Base-by-base conservation (phyloP, 2,888 invertebrate genomes). In the Clusia tigrina region DNA sequence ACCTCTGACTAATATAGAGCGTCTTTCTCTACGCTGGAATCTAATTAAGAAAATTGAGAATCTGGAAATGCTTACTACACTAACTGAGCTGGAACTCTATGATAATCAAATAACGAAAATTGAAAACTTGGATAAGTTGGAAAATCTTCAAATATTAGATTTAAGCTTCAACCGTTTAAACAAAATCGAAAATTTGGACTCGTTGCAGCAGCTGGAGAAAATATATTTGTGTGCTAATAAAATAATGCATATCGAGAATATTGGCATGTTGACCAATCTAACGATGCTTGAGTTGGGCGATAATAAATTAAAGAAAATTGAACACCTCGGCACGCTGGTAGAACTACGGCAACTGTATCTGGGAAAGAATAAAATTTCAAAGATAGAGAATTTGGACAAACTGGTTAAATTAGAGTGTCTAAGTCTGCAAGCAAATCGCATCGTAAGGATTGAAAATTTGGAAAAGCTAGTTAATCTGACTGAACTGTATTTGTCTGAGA, bases 51-150 rank as follows among this genome's bases (percentile, higher is more conserved):
- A 92, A 81, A 96, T 99, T 71, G 96, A 97, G 81, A 96, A 96
- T 76, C 82, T 98, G 25, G 83, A 88, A 55, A 90, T 89, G 1
- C 84, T 98, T 20, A 87, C 86, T 1, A 92, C 91, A 0, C 86
- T 99, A 12, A 87, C 88, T 18, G 96, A 98, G 78, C 84, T 99
- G 54, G 98, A 99, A 78, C 85, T 99, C 2, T 97, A 98, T 83
- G 99, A 99, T 83, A 99, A 99, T 85, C 97, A 98, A 85, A 91
- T 99, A 57, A 90, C 90, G 1, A 88, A 89, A 70, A 94, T 99
- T 71, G 96, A 96, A 83, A 96, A 96, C 81, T 86, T 99, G 62
- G 92, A 94, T 60, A 82, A 87, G 12, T 87, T 99, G 12, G 90
- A 92, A 1, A 96, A 97, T 85, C 86, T 99, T 54, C 90, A 95